phyloP scores from a whole-genome alignment of 2,113 vertebrate genomes.

The Boleophthalmus pectinirostris region DNA sequence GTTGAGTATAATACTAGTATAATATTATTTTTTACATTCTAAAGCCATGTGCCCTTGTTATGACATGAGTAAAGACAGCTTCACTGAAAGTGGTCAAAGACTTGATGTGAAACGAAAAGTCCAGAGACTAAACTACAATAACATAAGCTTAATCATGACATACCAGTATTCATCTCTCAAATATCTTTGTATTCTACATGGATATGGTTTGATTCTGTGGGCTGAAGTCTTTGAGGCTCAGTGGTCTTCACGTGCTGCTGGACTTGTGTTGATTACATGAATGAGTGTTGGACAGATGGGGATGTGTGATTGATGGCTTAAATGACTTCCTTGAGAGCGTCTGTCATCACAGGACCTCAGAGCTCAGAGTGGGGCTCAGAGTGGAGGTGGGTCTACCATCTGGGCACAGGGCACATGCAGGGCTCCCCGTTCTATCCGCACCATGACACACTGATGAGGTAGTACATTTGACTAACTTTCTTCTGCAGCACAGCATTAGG shows the following conservation, averaged over 20 bases:
- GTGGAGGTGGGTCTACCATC: slow-evolving; percentile 19
- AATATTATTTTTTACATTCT: too few relatives aligned
- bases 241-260: not conserved
- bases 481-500: slow-evolving; percentile 12
- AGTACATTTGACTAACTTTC: not conserved
- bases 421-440: slow-evolving; percentile 12
- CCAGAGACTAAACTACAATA: not conserved
- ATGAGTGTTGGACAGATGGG: slow-evolving; percentile 1
- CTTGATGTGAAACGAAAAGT: not conserved
- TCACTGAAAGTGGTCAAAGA: not conserved
- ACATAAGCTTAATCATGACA: not conserved
- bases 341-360: slow-evolving; percentile 32
- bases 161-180: not conserved
- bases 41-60: not conserved
- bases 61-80: not conserved
- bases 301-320: slow-evolving; percentile 23
- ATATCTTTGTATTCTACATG: not conserved
- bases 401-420: slow-evolving; percentile 11
- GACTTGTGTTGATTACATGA: not conserved
- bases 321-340: slow-evolving; percentile 30
- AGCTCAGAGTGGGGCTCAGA: not conserved
- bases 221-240: not conserved
- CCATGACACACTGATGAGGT: not conserved
- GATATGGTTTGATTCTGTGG: not conserved
- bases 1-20: too few relatives aligned